phyloP scores from a whole-genome alignment of 2,888 invertebrate genomes.

The Phortica magna region DNA sequence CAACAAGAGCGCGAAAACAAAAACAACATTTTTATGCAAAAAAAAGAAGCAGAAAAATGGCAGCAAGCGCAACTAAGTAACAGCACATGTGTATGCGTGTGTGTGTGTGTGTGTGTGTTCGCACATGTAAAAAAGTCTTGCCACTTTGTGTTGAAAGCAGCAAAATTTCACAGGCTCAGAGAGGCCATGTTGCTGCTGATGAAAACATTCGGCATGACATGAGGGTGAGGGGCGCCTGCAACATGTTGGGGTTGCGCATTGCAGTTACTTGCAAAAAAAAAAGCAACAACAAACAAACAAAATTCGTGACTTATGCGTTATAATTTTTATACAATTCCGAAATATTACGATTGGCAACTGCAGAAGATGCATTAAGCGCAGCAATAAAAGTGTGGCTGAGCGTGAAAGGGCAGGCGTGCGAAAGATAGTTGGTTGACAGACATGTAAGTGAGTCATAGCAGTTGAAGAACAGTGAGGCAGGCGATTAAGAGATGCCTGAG shows the following conservation, averaged over 20 bases:
- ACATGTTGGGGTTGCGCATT: neutral
- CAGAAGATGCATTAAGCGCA: neutral
- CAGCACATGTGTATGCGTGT: neutral
- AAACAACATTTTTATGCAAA: neutral
- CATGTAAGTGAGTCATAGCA: too few species aligned
- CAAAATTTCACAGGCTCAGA: slow-evolving; percentile 53
- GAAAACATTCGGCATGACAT: neutral
- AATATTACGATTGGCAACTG: slow-evolving; percentile 32
- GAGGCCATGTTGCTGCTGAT: slow-evolving; percentile 1
- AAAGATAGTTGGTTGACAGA: too few species aligned
- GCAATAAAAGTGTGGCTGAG: neutral
- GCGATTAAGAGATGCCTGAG: too few species aligned
- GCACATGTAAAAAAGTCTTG: slow-evolving; percentile 39
- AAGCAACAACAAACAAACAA: slow-evolving; percentile 35
- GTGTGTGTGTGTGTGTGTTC: neutral
- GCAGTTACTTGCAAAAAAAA: slow-evolving; percentile 16
- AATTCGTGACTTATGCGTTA: slow-evolving; percentile 71
- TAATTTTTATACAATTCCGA: slow-evolving; percentile 63
- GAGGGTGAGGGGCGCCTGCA: neutral
- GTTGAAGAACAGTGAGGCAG: too few species aligned
- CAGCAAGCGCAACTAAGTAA: neutral
- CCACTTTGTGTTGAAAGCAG: slow-evolving; percentile 52
- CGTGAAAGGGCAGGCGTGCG: neutral
- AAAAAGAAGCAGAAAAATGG: neutral
- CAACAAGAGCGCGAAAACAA: neutral